Conservation (phyloP, 2,797 vertebrate species). For the Huso huso region DNA sequence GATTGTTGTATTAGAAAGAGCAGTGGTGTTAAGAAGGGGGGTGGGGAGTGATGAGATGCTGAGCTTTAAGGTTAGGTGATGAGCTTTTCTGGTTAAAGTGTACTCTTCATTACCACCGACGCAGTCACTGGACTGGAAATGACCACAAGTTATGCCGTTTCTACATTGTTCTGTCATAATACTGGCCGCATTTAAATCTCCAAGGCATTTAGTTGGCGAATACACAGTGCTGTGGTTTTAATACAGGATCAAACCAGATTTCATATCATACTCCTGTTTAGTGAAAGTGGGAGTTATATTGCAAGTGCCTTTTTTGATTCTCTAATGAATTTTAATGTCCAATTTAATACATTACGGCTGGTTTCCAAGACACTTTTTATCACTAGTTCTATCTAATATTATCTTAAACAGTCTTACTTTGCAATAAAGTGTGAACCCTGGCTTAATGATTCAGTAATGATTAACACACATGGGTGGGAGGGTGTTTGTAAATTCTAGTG, state of each 20-base stretch:
- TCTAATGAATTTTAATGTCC: too few species aligned
- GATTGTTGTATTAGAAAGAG: slow-evolving; percentile 37
- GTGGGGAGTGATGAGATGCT: slow-evolving; percentile 21
- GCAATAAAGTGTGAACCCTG: slow-evolving; percentile 42
- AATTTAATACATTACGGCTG: too few species aligned
- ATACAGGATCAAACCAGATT: slow-evolving; percentile 3
- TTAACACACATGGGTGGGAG: slow-evolving; percentile 47
- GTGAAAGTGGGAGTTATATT: too few species aligned
- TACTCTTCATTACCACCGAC: too few species aligned
- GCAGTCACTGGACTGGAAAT: too few species aligned
- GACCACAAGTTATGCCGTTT: too few species aligned
- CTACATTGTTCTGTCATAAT: too few species aligned
- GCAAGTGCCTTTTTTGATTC: too few species aligned
- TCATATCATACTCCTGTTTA: neutral
- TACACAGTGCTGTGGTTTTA: slow-evolving; percentile 5
- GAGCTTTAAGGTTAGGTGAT: neutral
- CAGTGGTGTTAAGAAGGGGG: slow-evolving; percentile 1
- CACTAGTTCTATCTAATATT: too few species aligned
- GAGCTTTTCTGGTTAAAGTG: neutral
- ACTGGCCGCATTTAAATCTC: slow-evolving; percentile 18
- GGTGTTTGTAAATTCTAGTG: slow-evolving; percentile 30
- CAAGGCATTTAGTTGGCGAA: neutral
- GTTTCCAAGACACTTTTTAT: too few species aligned
- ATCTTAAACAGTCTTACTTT: too few species aligned
- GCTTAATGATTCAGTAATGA: slow-evolving; percentile 53